Evolutionary conservation across 1,140 invertebrate species (phyloP).

Genomic region (Drosophila lowei): DNA sequence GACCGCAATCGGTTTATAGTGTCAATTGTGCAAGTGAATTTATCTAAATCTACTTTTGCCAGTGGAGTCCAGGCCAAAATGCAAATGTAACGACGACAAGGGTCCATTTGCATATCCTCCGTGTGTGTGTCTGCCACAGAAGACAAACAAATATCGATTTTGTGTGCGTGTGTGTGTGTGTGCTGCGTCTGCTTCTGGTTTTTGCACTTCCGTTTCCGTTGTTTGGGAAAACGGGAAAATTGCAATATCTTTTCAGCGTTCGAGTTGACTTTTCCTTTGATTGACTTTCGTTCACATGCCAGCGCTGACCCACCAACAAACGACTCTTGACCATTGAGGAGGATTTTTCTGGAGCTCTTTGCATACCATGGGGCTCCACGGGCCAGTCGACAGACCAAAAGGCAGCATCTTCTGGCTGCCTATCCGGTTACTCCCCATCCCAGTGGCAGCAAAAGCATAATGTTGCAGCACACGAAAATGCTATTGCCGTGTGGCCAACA

Average conservation of each 20-base stretch:
- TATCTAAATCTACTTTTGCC: conserved; percentile 68
- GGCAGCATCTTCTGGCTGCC: too few relatives aligned
- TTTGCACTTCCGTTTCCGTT: conserved; percentile 68
- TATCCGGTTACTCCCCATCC: too few relatives aligned
- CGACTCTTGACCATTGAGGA: background rate
- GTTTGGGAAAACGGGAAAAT: conserved; percentile 50
- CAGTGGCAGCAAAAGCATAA: too few relatives aligned
- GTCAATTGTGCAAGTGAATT: conserved; percentile 78
- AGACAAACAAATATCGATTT: conserved; percentile 67
- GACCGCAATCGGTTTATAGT: conserved; percentile 76
- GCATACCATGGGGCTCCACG: too few relatives aligned
- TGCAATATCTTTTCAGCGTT: conserved; percentile 59
- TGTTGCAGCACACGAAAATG: too few relatives aligned
- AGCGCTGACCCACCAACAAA: conserved; percentile 15
- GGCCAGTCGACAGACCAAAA: too few relatives aligned
- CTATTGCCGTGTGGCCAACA: conserved; percentile 15
- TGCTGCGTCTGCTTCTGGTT: conserved; percentile 41
- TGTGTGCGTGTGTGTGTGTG: conserved; percentile 35
- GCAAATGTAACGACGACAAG: conserved; percentile 58
- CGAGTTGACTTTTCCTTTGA: conserved; percentile 23
- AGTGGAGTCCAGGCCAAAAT: conserved; percentile 51
- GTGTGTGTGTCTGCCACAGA: conserved; percentile 24
- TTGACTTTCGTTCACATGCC: conserved; percentile 16
- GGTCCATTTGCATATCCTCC: conserved; percentile 50
- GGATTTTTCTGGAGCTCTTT: background rate